Conservation (phyloP, 2,888 invertebrate species). For the Flexamia atlantica region DNA sequence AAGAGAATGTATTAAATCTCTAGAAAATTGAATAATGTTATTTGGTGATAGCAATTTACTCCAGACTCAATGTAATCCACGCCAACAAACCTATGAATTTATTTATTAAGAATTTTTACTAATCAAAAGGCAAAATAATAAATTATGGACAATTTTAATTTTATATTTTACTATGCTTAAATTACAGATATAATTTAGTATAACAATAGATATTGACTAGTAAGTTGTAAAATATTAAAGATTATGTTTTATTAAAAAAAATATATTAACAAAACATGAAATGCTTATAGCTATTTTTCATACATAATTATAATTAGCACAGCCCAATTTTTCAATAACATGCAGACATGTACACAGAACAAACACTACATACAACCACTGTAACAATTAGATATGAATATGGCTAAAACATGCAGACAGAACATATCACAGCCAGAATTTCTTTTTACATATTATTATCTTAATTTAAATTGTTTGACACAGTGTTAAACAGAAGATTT, state of each 20-base stretch:
- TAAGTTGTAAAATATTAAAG: too few species aligned
- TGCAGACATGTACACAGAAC: conserved; percentile 36
- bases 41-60: background rate
- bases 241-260: too few species aligned
- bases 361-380: conserved; percentile 14
- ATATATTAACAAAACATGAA: background rate
- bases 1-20: too few species aligned
- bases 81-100: background rate
- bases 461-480: background rate
- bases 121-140: too few species aligned
- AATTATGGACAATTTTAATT: background rate
- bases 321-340: conserved; percentile 13
- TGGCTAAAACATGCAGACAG: background rate
- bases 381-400: background rate
- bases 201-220: too few species aligned
- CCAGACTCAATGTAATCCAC: background rate
- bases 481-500: background rate
- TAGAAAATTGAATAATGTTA: background rate
- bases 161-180: background rate
- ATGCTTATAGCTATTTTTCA: conserved; percentile 9
- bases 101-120: too few species aligned
- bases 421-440: conserved; percentile 16
- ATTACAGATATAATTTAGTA: too few species aligned
- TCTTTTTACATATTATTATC: background rate
- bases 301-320: background rate